Conservation (phyloP, 2,888 invertebrate species). For the Epicampocera succincta region DNA sequence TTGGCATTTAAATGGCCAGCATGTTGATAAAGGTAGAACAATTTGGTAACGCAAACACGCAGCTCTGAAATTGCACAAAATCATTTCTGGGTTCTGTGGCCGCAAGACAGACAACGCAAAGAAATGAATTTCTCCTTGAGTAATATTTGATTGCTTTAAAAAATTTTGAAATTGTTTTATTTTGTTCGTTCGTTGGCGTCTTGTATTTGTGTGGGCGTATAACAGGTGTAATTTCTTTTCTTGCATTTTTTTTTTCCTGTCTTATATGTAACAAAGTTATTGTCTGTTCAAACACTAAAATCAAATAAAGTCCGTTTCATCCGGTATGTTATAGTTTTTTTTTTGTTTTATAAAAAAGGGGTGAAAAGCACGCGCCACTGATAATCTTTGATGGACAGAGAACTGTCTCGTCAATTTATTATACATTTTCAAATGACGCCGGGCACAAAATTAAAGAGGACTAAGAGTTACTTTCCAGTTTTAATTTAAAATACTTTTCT, state of each 20-base stretch:
- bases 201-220: slow-evolving; percentile 8
- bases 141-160: slow-evolving; percentile 24
- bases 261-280: slow-evolving; percentile 1
- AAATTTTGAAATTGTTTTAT: slow-evolving; percentile 14
- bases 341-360: slow-evolving; percentile 21
- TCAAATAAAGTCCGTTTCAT: slow-evolving; percentile 52
- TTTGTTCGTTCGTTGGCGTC: neutral
- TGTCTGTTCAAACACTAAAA: slow-evolving; percentile 47
- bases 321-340: neutral
- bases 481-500: no score
- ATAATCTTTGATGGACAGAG: slow-evolving; percentile 60
- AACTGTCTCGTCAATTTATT: slow-evolving; percentile 23
- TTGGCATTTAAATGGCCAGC: slow-evolving; percentile 15
- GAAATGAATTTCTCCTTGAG: neutral
- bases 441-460: slow-evolving; percentile 29
- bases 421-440: slow-evolving; percentile 44
- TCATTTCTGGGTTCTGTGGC: slow-evolving; percentile 17
- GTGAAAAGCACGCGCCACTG: slow-evolving; percentile 64
- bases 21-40: slow-evolving; percentile 14
- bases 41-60: slow-evolving; percentile 3
- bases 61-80: neutral
- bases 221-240: slow-evolving; percentile 59
- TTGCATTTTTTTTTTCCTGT: slow-evolving; percentile 6
- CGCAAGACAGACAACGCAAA: slow-evolving; percentile 33
- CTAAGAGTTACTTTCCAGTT: neutral